Percentiles rank a stretch among this genome's conserved stretches.
These are phyloP conservation scores for Microtus ochrogaster DNA, from an alignment of 2,113 vertebrate genomes.

Conservation along the genomic window DNA sequence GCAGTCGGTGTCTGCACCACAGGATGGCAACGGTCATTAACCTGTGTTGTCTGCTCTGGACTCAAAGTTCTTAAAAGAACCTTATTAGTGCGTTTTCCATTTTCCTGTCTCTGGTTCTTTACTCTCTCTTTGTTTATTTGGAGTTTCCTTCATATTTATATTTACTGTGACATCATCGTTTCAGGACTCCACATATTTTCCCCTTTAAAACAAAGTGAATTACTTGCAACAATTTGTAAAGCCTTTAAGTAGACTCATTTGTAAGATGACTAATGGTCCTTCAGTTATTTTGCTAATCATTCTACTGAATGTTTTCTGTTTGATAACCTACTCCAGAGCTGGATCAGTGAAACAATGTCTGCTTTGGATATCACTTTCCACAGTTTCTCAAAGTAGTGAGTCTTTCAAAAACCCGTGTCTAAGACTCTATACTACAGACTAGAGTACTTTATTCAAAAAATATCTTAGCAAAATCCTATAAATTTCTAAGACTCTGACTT, in stretches of 20 bases:
- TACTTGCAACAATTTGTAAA: constrained; percentile 18
- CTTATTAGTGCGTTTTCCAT: background rate
- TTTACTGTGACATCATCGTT: background rate
- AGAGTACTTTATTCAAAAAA: background rate
- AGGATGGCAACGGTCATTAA: background rate
- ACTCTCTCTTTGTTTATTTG: background rate
- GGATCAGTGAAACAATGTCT: background rate
- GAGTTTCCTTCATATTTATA: background rate
- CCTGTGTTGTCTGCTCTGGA: background rate
- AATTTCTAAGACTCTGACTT: background rate
- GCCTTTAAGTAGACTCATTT: background rate
- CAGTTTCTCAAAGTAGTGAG: background rate
- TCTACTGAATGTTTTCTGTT: background rate
- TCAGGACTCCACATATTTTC: background rate
- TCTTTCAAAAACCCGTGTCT: background rate
- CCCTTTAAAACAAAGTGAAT: constrained; percentile 7
- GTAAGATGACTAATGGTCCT: background rate
- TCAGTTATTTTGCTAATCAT: background rate
- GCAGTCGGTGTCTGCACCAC: background rate
- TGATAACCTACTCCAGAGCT: background rate
- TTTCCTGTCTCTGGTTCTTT: background rate
- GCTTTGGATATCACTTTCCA: background rate
- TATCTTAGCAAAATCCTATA: background rate
- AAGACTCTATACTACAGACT: background rate
- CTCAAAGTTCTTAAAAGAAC: background rate